These are phyloP conservation scores for Lycaon pictus DNA, from an alignment of 2,113 vertebrate species.

Conservation along the genomic window DNA sequence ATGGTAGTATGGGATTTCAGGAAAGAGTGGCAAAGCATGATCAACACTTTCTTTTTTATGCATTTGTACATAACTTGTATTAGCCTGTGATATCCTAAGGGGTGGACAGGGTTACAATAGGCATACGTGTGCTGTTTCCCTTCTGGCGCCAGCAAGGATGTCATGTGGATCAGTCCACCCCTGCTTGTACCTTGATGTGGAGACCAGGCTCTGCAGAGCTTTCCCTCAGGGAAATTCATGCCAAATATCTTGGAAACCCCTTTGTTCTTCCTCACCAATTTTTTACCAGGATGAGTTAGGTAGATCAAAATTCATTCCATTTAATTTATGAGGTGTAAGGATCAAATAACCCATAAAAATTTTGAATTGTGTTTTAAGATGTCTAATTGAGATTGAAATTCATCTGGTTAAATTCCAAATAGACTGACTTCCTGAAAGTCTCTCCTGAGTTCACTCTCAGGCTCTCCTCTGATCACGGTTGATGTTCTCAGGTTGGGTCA, in stretches of 20 bases:
- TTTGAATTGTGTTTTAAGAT: conserved; percentile 87
- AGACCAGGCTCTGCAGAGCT: conserved; percentile 68
- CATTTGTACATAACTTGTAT: neutral
- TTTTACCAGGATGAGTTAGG: conserved; percentile 80
- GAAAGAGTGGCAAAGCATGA: neutral
- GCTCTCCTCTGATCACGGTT: conserved; percentile 84
- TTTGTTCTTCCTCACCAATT: conserved; percentile 55
- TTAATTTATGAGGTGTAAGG: conserved; percentile 87
- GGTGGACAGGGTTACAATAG: neutral
- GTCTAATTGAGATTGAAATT: conserved; percentile 88
- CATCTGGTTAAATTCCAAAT: conserved; percentile 87
- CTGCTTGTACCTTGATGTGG: conserved; percentile 60
- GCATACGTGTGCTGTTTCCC: neutral
- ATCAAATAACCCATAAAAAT: conserved; percentile 87
- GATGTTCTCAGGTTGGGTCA: conserved; percentile 82
- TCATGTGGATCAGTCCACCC: neutral
- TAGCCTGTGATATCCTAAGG: neutral
- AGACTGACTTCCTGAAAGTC: conserved; percentile 84
- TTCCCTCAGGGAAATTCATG: conserved; percentile 75
- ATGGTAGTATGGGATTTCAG: neutral
- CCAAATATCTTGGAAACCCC: conserved; percentile 79
- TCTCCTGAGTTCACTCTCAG: conserved; percentile 83
- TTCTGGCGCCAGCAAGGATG: neutral
- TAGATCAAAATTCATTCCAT: conserved; percentile 84
- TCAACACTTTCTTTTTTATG: neutral